These are phyloP conservation scores for Toxotes chatareus DNA, from an alignment of 2,113 vertebrate species.

Conservation along the genomic window DNA sequence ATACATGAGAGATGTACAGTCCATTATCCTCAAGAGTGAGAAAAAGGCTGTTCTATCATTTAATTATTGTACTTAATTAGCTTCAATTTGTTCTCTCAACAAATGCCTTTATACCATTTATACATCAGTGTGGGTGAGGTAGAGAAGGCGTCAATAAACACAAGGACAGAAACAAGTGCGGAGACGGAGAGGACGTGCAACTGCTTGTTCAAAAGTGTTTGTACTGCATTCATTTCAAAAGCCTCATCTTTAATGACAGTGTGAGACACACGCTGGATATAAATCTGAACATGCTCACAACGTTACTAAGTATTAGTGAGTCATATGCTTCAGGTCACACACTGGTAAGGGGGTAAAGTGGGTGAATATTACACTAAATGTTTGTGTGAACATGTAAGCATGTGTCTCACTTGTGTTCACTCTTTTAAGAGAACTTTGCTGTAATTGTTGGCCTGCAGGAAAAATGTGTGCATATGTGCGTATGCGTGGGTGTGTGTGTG, in stretches of 20 bases:
- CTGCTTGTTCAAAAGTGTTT: slow-evolving; percentile 39
- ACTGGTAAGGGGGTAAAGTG: slow-evolving; percentile 10
- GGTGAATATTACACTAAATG: slow-evolving; percentile 37
- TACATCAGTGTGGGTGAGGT: slow-evolving; percentile 13
- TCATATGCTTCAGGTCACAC: slow-evolving; percentile 45
- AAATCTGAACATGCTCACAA: slow-evolving; percentile 19
- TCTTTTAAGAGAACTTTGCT: slow-evolving; percentile 48
- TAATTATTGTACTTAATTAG: slow-evolving; percentile 83
- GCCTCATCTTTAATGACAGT: slow-evolving; percentile 53
- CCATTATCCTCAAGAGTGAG: slow-evolving; percentile 90
- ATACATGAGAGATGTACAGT: slow-evolving; percentile 89
- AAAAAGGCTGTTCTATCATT: slow-evolving; percentile 87
- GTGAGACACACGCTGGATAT: slow-evolving; percentile 13
- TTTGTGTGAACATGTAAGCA: slow-evolving; percentile 52
- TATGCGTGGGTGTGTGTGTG: slow-evolving; percentile 26
- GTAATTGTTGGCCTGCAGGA: slow-evolving; percentile 63
- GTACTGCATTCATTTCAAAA: slow-evolving; percentile 41
- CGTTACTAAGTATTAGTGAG: slow-evolving; percentile 50
- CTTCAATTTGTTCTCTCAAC: slow-evolving; percentile 71
- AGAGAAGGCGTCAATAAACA: slow-evolving; percentile 27
- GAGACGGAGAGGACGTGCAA: slow-evolving; percentile 10
- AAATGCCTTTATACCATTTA: slow-evolving; percentile 71
- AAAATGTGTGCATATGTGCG: slow-evolving; percentile 9
- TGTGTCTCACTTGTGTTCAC: slow-evolving; percentile 42
- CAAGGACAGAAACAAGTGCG: slow-evolving; percentile 9